phyloP scores from a whole-genome alignment of 2,113 vertebrate genomes.

The Chiloscyllium plagiosum region DNA sequence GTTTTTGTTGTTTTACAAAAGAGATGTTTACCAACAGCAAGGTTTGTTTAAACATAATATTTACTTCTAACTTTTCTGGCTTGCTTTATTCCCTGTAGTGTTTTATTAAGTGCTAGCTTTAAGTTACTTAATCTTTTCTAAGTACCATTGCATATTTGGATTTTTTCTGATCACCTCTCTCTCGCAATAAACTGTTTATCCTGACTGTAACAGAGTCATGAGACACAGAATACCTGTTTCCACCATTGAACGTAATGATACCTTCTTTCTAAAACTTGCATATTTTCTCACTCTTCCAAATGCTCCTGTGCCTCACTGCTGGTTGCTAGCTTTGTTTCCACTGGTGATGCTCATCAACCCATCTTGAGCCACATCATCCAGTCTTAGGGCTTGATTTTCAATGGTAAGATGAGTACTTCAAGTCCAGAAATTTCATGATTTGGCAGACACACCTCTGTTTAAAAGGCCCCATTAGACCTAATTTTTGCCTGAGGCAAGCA shows the following conservation, averaged over 20 bases:
- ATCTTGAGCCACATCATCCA: too few relatives aligned
- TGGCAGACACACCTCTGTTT: too few relatives aligned
- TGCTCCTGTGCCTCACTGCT: too few relatives aligned
- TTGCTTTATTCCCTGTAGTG: not conserved
- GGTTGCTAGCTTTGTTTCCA: too few relatives aligned
- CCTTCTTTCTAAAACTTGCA: not conserved
- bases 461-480: too few relatives aligned
- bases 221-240: not conserved
- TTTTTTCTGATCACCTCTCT: not conserved
- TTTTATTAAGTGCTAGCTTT: not conserved
- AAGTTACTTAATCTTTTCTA: not conserved
- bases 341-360: too few relatives aligned
- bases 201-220: not conserved
- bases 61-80: not conserved
- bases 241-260: not conserved
- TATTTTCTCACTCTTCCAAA: too few relatives aligned
- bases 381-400: too few relatives aligned
- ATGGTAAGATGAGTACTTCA: too few relatives aligned
- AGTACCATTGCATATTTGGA: not conserved
- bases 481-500: too few relatives aligned
- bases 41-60: not conserved
- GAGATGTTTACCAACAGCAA: not conserved
- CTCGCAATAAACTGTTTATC: too few relatives aligned
- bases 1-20: not conserved
- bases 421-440: too few relatives aligned